Conservation (phyloP, 2,888 invertebrate genomes). For the Hoplodrina ambigua region DNA sequence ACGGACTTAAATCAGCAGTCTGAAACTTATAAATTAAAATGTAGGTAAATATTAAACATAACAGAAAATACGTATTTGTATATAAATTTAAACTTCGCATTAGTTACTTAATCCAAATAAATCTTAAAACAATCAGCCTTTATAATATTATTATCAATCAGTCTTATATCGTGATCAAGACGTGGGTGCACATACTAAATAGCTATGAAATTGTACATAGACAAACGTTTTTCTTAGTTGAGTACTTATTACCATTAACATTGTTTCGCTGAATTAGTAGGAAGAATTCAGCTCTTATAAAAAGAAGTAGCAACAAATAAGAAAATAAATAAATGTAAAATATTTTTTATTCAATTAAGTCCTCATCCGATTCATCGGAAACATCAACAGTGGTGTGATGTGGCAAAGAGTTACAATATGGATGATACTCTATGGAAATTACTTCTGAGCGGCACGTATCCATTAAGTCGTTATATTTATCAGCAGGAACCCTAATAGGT, state of each 20-base stretch:
- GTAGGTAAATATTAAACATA: too few relatives aligned
- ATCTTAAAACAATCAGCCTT: constrained; percentile 6
- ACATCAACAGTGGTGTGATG: constrained; percentile 10
- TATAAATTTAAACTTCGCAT: too few relatives aligned
- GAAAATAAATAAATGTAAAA: neutral
- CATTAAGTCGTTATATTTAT: constrained; percentile 9
- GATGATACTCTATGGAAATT: too few relatives aligned
- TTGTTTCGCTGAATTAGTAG: too few relatives aligned
- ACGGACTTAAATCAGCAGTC: too few relatives aligned
- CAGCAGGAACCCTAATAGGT: constrained; percentile 22
- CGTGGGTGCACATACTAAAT: constrained; percentile 1
- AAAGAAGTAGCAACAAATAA: neutral
- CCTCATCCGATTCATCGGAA: constrained; percentile 9
- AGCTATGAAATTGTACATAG: constrained; percentile 1
- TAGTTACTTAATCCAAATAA: neutral
- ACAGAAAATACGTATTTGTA: too few relatives aligned
- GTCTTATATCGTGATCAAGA: constrained; percentile 11
- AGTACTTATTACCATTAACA: constrained; percentile 1
- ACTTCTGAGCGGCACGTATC: constrained; percentile 17
- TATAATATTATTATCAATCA: constrained; percentile 15
- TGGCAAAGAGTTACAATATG: constrained; percentile 5
- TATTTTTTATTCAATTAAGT: constrained; percentile 8
- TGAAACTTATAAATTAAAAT: too few relatives aligned
- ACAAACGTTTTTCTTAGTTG: neutral
- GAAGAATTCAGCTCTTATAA: neutral